Evolutionary conservation across 2,888 invertebrate species (phyloP).

Genomic region (Drosophila meridiana): DNA sequence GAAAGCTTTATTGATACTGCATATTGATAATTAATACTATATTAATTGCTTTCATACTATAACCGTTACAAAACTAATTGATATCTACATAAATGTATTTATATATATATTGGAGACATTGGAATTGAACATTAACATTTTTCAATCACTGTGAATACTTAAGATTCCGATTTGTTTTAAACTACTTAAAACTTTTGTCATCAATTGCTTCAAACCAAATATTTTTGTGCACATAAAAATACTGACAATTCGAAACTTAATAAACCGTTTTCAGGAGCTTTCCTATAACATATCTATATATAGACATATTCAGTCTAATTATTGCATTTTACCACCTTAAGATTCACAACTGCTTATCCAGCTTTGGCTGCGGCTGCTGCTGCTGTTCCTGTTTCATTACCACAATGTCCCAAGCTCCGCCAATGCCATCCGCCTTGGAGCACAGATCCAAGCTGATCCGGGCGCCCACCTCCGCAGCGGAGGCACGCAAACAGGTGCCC

Average conservation of each 20-base stretch:
- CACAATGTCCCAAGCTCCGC: slow-evolving; percentile 79
- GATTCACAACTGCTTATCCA: slow-evolving; percentile 52
- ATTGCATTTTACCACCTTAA: slow-evolving; percentile 28
- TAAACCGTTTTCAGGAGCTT: slow-evolving; percentile 31
- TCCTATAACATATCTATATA: slow-evolving; percentile 24
- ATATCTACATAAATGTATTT: slow-evolving; percentile 12
- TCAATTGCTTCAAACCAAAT: neutral
- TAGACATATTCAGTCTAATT: slow-evolving; percentile 60
- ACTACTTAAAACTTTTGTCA: neutral
- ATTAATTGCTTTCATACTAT: neutral
- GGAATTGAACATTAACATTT: slow-evolving; percentile 1
- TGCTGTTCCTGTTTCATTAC: slow-evolving; percentile 18
- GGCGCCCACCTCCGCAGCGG: slow-evolving; percentile 85
- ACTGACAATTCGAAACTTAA: slow-evolving; percentile 64
- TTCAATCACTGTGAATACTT: slow-evolving; percentile 12
- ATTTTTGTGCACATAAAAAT: slow-evolving; percentile 50
- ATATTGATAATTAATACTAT: neutral
- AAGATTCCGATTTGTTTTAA: neutral
- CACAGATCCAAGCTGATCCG: slow-evolving; percentile 88
- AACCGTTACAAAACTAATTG: slow-evolving; percentile 18
- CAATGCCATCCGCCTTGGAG: slow-evolving; percentile 84
- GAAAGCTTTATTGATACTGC: slow-evolving; percentile 7
- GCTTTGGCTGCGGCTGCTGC: slow-evolving; percentile 37
- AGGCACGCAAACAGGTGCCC: slow-evolving; percentile 92
- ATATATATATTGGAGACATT: slow-evolving; percentile 18